Conservation (phyloP, 2,888 invertebrate species). For the Deroplatys truncata region DNA sequence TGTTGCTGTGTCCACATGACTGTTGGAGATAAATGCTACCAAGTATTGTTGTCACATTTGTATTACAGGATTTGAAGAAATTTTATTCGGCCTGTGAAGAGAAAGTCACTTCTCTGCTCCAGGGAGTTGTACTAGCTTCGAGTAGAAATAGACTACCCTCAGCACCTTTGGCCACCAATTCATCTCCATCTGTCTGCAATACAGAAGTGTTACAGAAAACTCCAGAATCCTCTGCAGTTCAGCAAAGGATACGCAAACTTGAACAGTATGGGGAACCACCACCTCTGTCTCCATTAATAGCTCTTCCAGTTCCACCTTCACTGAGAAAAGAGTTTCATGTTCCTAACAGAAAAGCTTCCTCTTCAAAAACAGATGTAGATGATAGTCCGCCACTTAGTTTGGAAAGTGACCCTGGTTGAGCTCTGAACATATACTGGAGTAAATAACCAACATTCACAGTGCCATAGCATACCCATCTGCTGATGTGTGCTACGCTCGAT, state of each 20-base stretch:
- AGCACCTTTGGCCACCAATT: neutral
- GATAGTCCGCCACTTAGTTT: slow-evolving; percentile 24
- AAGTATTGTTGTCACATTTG: neutral
- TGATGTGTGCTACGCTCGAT: no score
- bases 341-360: neutral
- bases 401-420: slow-evolving; percentile 7
- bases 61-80: slow-evolving; percentile 37
- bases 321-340: slow-evolving; percentile 19
- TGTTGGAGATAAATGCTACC: no score
- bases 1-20: no score
- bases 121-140: neutral
- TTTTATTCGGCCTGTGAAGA: slow-evolving; percentile 38
- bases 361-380: neutral
- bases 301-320: neutral
- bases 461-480: no score
- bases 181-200: neutral
- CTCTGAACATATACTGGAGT: no score
- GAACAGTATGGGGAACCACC: slow-evolving; percentile 55
- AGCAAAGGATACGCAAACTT: slow-evolving; percentile 46
- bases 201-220: neutral
- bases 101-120: slow-evolving; percentile 32
- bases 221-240: neutral
- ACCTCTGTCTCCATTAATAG: slow-evolving; percentile 49
- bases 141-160: neutral
- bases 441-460: no score